Evolutionary conservation across 2,888 invertebrate genomes (phyloP).

Genomic region (Apamea monoglypha): DNA sequence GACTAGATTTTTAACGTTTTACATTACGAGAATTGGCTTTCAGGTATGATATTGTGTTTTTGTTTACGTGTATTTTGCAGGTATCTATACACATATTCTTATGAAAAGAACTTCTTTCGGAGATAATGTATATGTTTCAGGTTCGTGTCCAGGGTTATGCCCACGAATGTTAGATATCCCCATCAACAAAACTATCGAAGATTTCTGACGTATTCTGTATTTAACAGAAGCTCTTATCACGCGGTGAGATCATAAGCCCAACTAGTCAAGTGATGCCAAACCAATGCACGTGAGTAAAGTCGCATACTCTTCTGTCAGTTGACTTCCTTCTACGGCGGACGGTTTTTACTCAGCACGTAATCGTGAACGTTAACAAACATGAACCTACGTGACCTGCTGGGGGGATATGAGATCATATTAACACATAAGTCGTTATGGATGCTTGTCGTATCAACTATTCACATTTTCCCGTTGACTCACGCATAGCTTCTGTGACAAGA

Average conservation of each 20-base stretch:
- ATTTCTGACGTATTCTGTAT: background rate
- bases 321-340: background rate
- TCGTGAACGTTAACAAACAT: conserved; percentile 13
- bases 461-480: conserved; percentile 43
- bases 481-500: conserved; percentile 17
- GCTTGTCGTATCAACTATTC: conserved; percentile 17
- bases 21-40: too few species aligned
- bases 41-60: background rate
- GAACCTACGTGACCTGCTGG: conserved; percentile 43
- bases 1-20: too few species aligned
- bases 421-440: conserved; percentile 5
- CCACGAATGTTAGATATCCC: background rate
- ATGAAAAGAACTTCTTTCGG: background rate
- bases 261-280: background rate
- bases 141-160: background rate
- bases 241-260: conserved; percentile 8
- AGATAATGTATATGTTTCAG: background rate
- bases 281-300: background rate
- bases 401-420: conserved; percentile 47
- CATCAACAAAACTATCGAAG: too few species aligned
- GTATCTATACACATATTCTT: background rate
- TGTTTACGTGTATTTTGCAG: background rate
- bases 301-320: background rate
- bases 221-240: background rate
- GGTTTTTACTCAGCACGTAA: conserved; percentile 32